Base-by-base conservation (phyloP, 1,140 invertebrate species). In the Phocides pigmalion region DNA sequence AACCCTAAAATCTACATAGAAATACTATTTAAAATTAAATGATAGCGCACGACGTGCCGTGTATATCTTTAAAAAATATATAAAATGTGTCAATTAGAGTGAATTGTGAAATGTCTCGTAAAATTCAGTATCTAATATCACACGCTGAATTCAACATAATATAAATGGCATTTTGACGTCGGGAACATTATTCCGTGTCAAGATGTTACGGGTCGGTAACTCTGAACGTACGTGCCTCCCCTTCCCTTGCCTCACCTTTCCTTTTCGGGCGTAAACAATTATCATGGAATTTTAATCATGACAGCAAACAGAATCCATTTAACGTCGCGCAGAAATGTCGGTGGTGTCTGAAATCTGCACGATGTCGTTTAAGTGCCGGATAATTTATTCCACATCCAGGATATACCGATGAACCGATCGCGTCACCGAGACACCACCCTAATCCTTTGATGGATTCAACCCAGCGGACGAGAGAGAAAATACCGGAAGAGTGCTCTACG, bases 381-480 rank as follows among this genome's bases (percentile, higher is more conserved):
- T 87, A 89, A 90, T 87, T 86, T 89, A 90, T 90, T 87, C 82
- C 78, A 77, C 81, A 87, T 80, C 79, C 74, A 70, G 81, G 77
- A 82, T 85, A 85, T 78, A 79, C 73, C 78, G 84, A 85, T 81
- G 75, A 84, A 81, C 74, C 81, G 78, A 82, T 84, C 76, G 63
- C 71, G 71, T 72, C 70, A 62, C 74, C 71, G 77, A 81, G 83
- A 89, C 84, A 72, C 70, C 75, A 61, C 81, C 82, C 74, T 90
- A 87, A 90, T 89, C 87, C 86, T 89, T 89, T 89, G 87, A 90
- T 90, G 87, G 87, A 90, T 90, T 84, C 79, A 67, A 71, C 74
- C 66, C 70, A 70, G 66, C 68, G 82, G 84, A 86, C 73, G 72
- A 46, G 64, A 70, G 73, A 58, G 67, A 77, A 79, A 81, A 89